Conservation (phyloP, 2,888 invertebrate genomes). For the Cheilosia soror region DNA sequence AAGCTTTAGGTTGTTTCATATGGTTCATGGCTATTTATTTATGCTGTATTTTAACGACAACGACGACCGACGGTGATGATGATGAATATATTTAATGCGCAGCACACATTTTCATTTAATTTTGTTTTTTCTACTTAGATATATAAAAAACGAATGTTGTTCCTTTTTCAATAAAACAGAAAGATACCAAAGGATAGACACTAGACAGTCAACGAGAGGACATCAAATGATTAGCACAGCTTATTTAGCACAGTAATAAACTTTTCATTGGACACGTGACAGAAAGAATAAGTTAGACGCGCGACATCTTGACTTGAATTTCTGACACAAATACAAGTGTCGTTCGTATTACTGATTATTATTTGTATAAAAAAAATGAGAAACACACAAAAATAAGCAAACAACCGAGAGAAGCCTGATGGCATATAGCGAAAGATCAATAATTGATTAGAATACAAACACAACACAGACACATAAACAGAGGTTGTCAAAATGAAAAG, state of each 20-base stretch:
- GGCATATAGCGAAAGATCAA: no score
- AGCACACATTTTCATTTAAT: conserved; percentile 53
- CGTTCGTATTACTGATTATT: conserved; percentile 1
- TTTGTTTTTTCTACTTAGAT: neutral
- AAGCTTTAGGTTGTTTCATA: conserved; percentile 62
- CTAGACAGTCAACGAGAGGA: neutral
- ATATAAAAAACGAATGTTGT: neutral
- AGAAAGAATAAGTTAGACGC: conserved; percentile 2
- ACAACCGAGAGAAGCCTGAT: neutral
- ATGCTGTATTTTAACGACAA: conserved; percentile 21
- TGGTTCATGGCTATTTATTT: conserved; percentile 72
- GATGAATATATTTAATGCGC: conserved; percentile 65
- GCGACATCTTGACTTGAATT: conserved; percentile 33
- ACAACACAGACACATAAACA: no score
- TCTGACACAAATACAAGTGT: conserved; percentile 9
- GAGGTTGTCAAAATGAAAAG: no score
- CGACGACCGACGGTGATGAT: conserved; percentile 13
- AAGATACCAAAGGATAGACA: neutral
- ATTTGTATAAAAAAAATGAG: conserved; percentile 13
- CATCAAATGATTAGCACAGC: conserved; percentile 4
- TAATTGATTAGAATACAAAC: no score
- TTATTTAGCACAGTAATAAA: conserved; percentile 5
- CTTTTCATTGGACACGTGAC: conserved; percentile 28
- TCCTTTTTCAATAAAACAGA: neutral
- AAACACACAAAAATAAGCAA: neutral